A percentile compares a stretch with the other conserved stretches of the same genome.
Evolutionary conservation across 2,113 vertebrate species (phyloP).

Genomic region (Amphiprion percula): DNA sequence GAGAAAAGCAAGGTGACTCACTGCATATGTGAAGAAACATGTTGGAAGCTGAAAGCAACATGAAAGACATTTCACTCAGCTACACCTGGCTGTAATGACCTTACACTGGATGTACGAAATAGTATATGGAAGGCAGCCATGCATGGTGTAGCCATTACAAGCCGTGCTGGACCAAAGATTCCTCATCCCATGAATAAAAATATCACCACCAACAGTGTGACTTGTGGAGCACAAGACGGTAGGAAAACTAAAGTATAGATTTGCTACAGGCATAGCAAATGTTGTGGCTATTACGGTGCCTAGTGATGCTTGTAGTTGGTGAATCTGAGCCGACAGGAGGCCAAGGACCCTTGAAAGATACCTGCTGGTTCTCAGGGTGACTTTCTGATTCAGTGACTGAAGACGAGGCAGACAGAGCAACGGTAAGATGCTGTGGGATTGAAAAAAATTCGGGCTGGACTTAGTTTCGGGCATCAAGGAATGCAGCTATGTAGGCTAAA

Average conservation of each 20-base stretch:
- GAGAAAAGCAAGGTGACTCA: too few relatives aligned
- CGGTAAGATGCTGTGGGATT: not conserved
- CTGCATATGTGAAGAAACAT: not conserved
- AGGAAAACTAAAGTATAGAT: too few relatives aligned
- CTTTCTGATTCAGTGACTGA: not conserved
- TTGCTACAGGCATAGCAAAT: not conserved
- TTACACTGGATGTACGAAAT: not conserved
- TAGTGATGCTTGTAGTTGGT: not conserved
- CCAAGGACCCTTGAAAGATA: not conserved
- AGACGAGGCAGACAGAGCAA: not conserved
- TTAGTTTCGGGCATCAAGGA: slow-evolving; percentile 1
- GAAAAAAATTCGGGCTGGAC: not conserved
- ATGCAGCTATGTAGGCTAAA: not conserved
- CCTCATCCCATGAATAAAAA: too few relatives aligned
- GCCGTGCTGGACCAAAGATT: too few relatives aligned
- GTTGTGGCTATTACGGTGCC: not conserved
- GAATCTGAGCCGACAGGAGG: not conserved
- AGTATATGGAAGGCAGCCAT: too few relatives aligned
- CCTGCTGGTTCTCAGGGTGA: not conserved
- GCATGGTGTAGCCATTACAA: too few relatives aligned
- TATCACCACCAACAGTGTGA: too few relatives aligned
- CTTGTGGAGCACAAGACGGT: too few relatives aligned
- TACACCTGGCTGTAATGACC: not conserved
- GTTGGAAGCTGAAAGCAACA: not conserved
- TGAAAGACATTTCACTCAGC: not conserved